These are phyloP conservation scores for Axis porcinus DNA, from an alignment of 2,113 vertebrate species.

Conservation along the genomic window DNA sequence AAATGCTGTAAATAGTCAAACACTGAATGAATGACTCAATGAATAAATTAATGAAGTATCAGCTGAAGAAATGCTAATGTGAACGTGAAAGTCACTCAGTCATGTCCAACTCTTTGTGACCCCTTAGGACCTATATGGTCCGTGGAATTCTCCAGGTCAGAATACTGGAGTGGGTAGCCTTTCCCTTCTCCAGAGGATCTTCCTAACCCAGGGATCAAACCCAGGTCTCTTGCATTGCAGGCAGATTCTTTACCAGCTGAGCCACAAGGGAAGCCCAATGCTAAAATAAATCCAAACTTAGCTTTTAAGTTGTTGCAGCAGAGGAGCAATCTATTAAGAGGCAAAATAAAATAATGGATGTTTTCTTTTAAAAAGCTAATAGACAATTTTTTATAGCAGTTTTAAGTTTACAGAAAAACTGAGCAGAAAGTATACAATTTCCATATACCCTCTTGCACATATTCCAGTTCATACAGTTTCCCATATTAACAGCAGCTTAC, in stretches of 20 bases:
- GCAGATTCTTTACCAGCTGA: not conserved
- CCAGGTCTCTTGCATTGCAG: not conserved
- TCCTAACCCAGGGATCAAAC: not conserved
- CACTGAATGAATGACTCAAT: not conserved
- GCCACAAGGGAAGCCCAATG: not conserved
- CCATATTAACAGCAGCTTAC: not conserved
- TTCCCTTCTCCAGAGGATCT: not conserved
- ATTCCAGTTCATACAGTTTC: not conserved
- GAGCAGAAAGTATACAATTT: not conserved
- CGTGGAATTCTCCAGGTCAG: not conserved
- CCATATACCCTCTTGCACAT: not conserved
- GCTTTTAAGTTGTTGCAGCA: not conserved
- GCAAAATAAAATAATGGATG: not conserved
- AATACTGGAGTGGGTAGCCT: not conserved
- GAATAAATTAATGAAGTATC: not conserved
- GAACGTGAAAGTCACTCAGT: not conserved
- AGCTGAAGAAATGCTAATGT: not conserved
- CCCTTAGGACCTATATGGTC: not conserved
- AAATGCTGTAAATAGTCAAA: not conserved
- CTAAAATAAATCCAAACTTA: not conserved
- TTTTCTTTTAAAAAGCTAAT: not conserved
- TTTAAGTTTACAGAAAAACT: not conserved
- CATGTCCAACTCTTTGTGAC: not conserved
- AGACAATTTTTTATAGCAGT: not conserved
- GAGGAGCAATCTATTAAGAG: not conserved